Base-by-base conservation (phyloP, 2,888 invertebrate species). In the Lutraria lutraria region DNA sequence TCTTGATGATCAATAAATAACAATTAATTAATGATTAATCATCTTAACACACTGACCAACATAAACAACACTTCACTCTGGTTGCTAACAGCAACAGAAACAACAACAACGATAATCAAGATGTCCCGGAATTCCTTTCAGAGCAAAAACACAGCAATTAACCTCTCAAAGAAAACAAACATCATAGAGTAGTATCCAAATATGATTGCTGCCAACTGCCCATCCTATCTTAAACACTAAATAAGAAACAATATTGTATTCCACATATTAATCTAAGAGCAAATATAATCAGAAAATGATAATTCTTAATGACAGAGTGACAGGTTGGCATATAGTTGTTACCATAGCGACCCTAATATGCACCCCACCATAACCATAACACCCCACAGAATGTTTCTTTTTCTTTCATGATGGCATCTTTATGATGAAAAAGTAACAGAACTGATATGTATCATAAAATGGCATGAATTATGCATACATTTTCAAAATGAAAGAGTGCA, bases 221-320 rank as follows among this genome's bases (percentile, higher is more conserved):
- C n/a, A 68, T 68, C 63, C 63, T n/a, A 68, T 25, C 21, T 68
- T 68, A 68, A n/a, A 25, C 63, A 68, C 25, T 68, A 68, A 68
- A 68, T 25, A 68, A 68, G 63, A 68, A 68, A 68, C 63, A 68
- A 25, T 68, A 63, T 68, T 25, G 12, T 25, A n/a, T 68, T 68
- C n/a, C 63, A 68, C 60, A 60, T 25, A 25, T 25, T 68, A 68
- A 68, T 68, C 63, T 68, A 68, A 25, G 63, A 25, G 25, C 63
- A 68, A 68, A 68, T 68, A 68, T 25, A 68, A 68, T 25, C 63
- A 25, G 63, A 68, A 43, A 68, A 68, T 68, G 63, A 68, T 68
- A 25, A 68, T 68, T 68, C 25, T 6, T 68, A 68, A 68, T 68
- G 63, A 68, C 63, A 68, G 63, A 6, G 25, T 68, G 63, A 68